Percentiles rank a stretch among this genome's conserved stretches.
These are phyloP conservation scores for Maccullochella peelii DNA, from an alignment of 2,113 vertebrate genomes.

Conservation along the genomic window DNA sequence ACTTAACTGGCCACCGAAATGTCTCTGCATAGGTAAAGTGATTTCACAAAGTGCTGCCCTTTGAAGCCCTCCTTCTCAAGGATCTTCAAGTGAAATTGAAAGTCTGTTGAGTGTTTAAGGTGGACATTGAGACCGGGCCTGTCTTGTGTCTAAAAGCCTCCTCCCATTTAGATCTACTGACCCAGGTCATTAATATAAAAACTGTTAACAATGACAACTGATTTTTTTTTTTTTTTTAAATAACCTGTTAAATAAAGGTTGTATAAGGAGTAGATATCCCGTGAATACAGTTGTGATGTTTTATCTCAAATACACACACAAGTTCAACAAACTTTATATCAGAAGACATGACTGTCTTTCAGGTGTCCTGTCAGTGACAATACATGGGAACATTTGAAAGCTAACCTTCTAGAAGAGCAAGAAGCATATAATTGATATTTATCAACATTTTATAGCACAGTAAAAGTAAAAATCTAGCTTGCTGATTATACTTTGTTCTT, in stretches of 20 bases:
- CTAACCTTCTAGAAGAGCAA: background rate
- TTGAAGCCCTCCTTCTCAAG: background rate
- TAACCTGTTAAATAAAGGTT: slow-evolving; percentile 39
- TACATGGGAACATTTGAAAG: background rate
- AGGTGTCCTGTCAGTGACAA: background rate
- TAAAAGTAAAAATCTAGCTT: background rate
- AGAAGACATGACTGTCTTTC: background rate
- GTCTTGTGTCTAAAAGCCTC: background rate
- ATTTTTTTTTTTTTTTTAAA: background rate
- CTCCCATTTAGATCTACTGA: background rate
- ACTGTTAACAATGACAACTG: background rate
- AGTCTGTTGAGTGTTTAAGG: background rate
- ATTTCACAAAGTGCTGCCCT: slow-evolving; percentile 2
- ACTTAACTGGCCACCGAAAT: background rate
- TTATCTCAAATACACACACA: slow-evolving; percentile 11
- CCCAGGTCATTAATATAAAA: slow-evolving; percentile 9
- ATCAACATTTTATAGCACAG: background rate
- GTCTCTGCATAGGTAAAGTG: background rate
- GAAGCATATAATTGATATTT: background rate
- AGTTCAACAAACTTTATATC: slow-evolving; percentile 19
- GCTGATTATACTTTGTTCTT: background rate
- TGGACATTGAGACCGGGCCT: background rate
- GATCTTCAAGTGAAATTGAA: background rate
- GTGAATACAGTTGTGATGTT: slow-evolving; percentile 14
- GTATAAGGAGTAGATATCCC: background rate